Base-by-base conservation (phyloP, 1,140 invertebrate species). In the Brachionus paranguensis region DNA sequence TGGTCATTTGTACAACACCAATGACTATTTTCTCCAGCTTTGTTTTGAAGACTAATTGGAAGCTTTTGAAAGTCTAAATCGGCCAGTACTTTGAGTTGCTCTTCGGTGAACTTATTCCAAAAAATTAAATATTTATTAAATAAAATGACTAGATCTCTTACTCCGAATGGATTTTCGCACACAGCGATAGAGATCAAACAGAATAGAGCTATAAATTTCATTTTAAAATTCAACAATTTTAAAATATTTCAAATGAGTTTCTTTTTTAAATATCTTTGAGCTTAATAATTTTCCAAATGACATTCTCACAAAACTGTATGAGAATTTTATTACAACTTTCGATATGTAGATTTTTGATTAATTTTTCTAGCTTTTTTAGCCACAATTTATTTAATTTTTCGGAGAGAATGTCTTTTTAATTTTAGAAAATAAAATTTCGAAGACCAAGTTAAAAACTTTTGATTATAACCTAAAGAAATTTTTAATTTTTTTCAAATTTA, bases 1-100 rank as follows among this genome's bases (percentile, higher is more conserved):
- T 81, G 78, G 4, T 81, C 64, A 29, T 81, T 81, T 45, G 78
- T 81, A n/a, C 78, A 81, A 14, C 78, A 81, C 78, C 78, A 81
- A 37, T 81, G 78, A 47, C 53, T 33, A 33, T 11, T 45, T 17
- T 81, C 78, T 11, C 53, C 53, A 10, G 78, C 78, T 68, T 81
- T 81, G 10, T 60, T 27, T 68, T 64, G 20, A 14, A 81, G 27
- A 12, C 24, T 27, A 11, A 10, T 24, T 43, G 78, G 78, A 24
- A 81, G 41, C 53, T 81, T 60, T 43, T 33, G 11, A 12, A 45
- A 14, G 14, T 68, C 64, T 20, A 81, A 68, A 64, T 68, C 17
- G 27, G 78, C 78, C 29, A 81, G 17, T 14, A 20, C 55, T 41
- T 60, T 47, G n/a, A 81, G 53, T 47, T 81, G 53, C n/a, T 81